Conservation (phyloP, 2,113 vertebrate species). For the Spea bombifrons region DNA sequence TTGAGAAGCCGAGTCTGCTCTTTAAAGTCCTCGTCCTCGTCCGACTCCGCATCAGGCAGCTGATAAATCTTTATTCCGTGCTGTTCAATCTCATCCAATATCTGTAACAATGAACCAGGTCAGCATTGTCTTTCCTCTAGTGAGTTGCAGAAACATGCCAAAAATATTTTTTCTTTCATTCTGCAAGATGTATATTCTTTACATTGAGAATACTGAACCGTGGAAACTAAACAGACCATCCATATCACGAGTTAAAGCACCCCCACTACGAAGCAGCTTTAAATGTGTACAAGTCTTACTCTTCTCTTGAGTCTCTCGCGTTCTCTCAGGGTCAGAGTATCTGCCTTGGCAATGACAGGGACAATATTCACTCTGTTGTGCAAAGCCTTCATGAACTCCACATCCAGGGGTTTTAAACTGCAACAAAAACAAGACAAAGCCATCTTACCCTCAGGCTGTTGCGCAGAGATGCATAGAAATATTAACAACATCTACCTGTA, state of each 20-base stretch:
- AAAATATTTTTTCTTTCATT: too few relatives aligned
- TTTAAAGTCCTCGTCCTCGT: constrained; percentile 97
- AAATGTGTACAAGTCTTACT: constrained; percentile 63
- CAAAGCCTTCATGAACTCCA: constrained; percentile 78
- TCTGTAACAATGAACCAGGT: constrained; percentile 59
- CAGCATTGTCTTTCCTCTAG: neutral
- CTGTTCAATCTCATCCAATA: constrained; percentile 97
- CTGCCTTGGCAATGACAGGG: constrained; percentile 77
- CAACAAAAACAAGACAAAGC: constrained; percentile 33
- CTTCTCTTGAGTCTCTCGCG: constrained; percentile 91
- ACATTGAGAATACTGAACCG: too few relatives aligned
- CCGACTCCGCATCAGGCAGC: constrained; percentile 94
- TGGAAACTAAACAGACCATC: too few relatives aligned
- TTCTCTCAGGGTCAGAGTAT: constrained; percentile 80
- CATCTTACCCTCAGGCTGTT: too few relatives aligned
- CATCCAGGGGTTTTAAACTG: constrained; percentile 75
- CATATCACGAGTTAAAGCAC: too few relatives aligned
- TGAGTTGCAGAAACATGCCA: too few relatives aligned
- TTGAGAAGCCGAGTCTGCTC: constrained; percentile 96
- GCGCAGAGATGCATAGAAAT: neutral
- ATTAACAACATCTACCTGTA: neutral
- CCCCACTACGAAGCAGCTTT: too few relatives aligned
- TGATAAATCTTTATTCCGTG: constrained; percentile 98
- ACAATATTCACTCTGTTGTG: constrained; percentile 80
- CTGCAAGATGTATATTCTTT: too few relatives aligned